These are phyloP conservation scores for Chrysocyon brachyurus DNA, from an alignment of 2,797 vertebrate genomes.

Conservation along the genomic window DNA sequence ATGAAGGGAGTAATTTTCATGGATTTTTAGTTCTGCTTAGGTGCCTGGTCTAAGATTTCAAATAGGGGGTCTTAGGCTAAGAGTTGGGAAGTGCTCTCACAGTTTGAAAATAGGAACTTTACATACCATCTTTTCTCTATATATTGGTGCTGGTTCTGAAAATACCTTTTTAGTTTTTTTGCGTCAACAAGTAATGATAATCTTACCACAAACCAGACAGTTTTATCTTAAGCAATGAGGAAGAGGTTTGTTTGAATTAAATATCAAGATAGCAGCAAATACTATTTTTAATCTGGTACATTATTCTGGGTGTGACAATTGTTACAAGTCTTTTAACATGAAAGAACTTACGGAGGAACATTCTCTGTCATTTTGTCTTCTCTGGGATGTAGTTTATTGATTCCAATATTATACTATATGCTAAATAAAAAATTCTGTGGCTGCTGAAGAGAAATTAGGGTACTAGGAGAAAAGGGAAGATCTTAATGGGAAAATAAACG, in stretches of 20 bases:
- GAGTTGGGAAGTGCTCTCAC: background rate
- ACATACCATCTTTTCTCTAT: background rate
- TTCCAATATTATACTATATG: background rate
- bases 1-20: constrained; percentile 25
- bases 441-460: constrained; percentile 8
- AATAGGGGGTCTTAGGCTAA: background rate
- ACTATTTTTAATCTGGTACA: background rate
- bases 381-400: background rate
- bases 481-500: constrained; percentile 3
- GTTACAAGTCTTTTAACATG: background rate
- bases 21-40: constrained; percentile 11
- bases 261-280: background rate
- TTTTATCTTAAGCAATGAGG: constrained; percentile 46
- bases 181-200: constrained; percentile 18
- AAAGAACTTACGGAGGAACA: background rate
- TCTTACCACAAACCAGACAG: background rate
- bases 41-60: background rate
- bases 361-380: background rate
- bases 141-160: constrained; percentile 26
- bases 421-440: background rate
- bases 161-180: constrained; percentile 43
- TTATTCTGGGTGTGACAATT: constrained; percentile 18
- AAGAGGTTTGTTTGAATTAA: constrained; percentile 57
- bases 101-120: constrained; percentile 5
- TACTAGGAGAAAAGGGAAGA: background rate